Evolutionary conservation across 2,797 vertebrate species (phyloP), one percentile per base, ranked within the genome.

Genomic region (Darevskia nairensis): DNA sequence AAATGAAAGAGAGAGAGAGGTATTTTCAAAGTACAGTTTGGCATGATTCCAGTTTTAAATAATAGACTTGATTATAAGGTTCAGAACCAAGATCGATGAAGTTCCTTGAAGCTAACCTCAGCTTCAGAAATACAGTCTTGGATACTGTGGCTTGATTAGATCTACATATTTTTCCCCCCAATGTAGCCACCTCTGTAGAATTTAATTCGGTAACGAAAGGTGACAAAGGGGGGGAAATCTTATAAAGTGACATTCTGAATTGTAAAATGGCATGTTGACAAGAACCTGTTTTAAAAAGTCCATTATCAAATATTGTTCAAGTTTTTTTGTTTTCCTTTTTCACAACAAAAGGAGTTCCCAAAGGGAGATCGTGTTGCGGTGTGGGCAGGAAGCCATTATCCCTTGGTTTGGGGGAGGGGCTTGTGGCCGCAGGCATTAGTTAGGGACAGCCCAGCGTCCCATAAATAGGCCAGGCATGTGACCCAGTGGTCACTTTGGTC

Each of bases 11-110:
- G 27, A 55, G 27, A 55, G 35, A 86, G 55, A 27, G 8, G 21
- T 25, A 6, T 76, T 92, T 89, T 90, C 76, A 87, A 74, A 89
- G 80, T 15, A 61, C 27, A 6, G 39, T 82, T 85, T 93, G 87
- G 21, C 25, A 90, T 91, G 76, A 80, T 87, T 92, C 89, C 76
- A 88, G 64, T 8, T 0, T 35, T 87, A 89, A 80, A 94, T 88
- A 93, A 89, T 85, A 84, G 29, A 84, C 92, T 91, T 94, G 82
- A 94, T 90, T 93, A 85, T 85, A 84, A 92, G 77, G 61, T 83
- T n/a, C 64, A 84, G 61, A 75, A 84, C 21, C 6, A n/a, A 89
- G 87, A 93, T 88, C 91, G 89, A 88, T 88, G 68, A 82, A 84
- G 39, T 71, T 91, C 32, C 71, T 89, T 85, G 71, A 93, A 92